Percentiles rank a stretch among this genome's conserved stretches.
These are phyloP conservation scores for Hirudo medicinalis DNA, from an alignment of 1,140 invertebrate species.

Conservation along the genomic window DNA sequence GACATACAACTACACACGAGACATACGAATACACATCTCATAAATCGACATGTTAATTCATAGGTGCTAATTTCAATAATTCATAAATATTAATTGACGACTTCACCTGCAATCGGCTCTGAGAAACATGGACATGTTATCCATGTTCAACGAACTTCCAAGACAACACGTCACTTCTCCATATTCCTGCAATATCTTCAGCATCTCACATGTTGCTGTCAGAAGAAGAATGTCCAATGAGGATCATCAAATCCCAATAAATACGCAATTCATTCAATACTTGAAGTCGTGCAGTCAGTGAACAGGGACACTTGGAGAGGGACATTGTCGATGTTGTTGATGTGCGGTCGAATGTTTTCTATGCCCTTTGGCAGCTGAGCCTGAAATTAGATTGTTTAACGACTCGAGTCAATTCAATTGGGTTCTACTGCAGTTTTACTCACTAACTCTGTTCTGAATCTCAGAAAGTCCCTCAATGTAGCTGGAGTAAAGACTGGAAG, in stretches of 20 bases:
- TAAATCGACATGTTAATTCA: too few species aligned
- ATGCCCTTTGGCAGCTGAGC: slow-evolving; percentile 86
- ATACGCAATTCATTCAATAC: slow-evolving; percentile 23
- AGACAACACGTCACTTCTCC: slow-evolving; percentile 81
- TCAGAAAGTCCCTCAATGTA: not conserved
- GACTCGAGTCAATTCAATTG: not conserved
- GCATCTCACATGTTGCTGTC: slow-evolving; percentile 68
- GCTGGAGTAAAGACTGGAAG: not conserved
- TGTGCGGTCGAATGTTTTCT: slow-evolving; percentile 86
- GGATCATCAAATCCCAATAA: not conserved
- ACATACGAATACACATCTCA: too few species aligned
- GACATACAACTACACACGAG: too few species aligned
- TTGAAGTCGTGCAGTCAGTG: slow-evolving; percentile 77
- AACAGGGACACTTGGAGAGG: slow-evolving; percentile 87
- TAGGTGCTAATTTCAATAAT: slow-evolving; percentile 1
- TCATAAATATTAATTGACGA: too few species aligned
- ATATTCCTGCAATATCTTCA: slow-evolving; percentile 89
- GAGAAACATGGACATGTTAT: slow-evolving; percentile 80
- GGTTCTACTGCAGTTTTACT: too few species aligned
- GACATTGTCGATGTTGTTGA: slow-evolving; percentile 89
- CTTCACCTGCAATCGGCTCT: slow-evolving; percentile 75
- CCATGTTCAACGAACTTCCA: slow-evolving; percentile 64
- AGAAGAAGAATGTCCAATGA: not conserved
- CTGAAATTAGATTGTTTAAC: slow-evolving; percentile 24
- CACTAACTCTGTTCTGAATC: slow-evolving; percentile 7